Base-by-base conservation (phyloP, 1,140 invertebrate species). In the Drosophila pectinifera region DNA sequence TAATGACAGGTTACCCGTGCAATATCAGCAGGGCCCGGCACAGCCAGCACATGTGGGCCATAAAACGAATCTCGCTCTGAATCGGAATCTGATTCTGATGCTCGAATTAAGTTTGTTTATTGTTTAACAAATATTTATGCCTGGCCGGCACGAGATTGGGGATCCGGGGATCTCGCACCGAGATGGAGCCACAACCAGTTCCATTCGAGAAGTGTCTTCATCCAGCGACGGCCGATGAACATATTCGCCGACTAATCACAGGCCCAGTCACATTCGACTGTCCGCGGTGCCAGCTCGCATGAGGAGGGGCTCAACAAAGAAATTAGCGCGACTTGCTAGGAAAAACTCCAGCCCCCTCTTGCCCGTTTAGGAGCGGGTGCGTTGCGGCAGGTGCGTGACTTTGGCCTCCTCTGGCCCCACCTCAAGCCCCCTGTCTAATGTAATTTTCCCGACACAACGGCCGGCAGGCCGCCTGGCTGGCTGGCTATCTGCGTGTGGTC, bases 241-340 rank as follows among this genome's bases (percentile, higher is more conserved):
- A 90, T 89, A 90, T 89, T 90, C 85, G 51, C 79, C 67, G 68
- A 63, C 79, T 89, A 89, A 89, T 89, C 84, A 90, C 85, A 90
- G 76, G 84, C 72, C 42, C 14, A 67, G 48, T 64, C 80, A 89
- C 84, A 83, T 78, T 70, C 85, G 80, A 73, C 74, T 86, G 82
- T 86, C 81, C 67, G 81, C 81, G 56, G 51, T 86, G 82, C 82
- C 82, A 86, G 69, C 78, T 81, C 59, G 74, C 82, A 86, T 86
- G 80, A 89, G 62, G 28, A 42, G 41, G 2, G 31, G 22, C 73
- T 89, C 84, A 89, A 89, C 85, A 89, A 90, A 89, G 84, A 89
- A 89, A 89, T 89, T 89, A 89, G 80, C 80, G 84, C 74, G 55
- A 54, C 28, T 51, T 51, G 48, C 28, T n/a, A 38, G 39, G 39